Evolutionary conservation across 2,113 vertebrate genomes (phyloP).

Genomic region (Calidris pugnax): DNA sequence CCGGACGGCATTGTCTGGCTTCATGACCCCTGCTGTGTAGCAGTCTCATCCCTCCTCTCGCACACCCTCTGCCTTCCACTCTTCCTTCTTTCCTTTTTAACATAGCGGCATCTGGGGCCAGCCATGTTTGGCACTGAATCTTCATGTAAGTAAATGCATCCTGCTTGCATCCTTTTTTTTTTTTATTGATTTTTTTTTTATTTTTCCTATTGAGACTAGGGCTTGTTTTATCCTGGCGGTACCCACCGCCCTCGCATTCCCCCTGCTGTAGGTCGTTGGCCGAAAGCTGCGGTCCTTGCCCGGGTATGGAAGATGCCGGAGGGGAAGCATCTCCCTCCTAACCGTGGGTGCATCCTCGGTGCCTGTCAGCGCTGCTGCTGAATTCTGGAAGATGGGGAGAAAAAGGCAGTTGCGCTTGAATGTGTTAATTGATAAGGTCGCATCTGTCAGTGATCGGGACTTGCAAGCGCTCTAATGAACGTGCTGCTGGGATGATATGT

Average conservation of each 20-base stretch:
- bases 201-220: constrained; percentile 35
- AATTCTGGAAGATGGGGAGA: constrained; percentile 6
- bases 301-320: constrained; percentile 27
- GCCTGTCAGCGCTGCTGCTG: constrained; percentile 38
- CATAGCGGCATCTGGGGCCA: constrained; percentile 87
- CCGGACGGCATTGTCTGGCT: constrained; percentile 90
- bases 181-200: not conserved
- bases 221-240: constrained; percentile 24
- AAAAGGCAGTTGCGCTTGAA: constrained; percentile 19
- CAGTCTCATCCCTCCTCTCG: constrained; percentile 83
- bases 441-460: constrained; percentile 44
- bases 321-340: constrained; percentile 1
- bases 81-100: constrained; percentile 70
- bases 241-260: not conserved
- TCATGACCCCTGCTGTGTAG: constrained; percentile 93
- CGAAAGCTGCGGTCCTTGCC: constrained; percentile 16
- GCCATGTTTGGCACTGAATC: constrained; percentile 99
- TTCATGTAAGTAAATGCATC: constrained; percentile 91
- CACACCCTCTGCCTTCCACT: constrained; percentile 61
- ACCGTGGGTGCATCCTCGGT: constrained; percentile 37
- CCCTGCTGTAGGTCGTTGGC: constrained; percentile 23
- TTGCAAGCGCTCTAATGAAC: not conserved
- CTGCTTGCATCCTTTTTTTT: constrained; percentile 43
- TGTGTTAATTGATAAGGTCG: constrained; percentile 47
- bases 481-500: not conserved